Percentiles rank a stretch among this genome's conserved stretches.
Evolutionary conservation across 2,797 vertebrate species (phyloP).

Genomic region (Acrossocheilus fasciatus): DNA sequence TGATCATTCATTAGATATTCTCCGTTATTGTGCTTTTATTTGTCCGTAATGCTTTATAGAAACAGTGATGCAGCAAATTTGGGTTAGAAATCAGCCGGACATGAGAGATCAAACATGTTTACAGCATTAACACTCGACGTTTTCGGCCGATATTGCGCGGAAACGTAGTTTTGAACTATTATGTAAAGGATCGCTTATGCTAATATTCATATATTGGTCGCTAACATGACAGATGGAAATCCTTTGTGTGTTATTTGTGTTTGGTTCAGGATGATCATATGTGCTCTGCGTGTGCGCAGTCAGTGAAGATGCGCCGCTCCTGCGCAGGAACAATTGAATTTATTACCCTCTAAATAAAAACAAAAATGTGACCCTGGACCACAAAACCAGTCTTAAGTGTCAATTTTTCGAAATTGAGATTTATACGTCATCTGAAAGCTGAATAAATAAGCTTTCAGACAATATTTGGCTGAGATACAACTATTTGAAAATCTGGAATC

Average conservation of each 20-base stretch:
- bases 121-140: constrained; percentile 36
- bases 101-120: constrained; percentile 6
- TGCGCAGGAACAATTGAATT: neutral
- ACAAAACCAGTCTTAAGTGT: no score
- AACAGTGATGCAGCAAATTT: constrained; percentile 45
- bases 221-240: constrained; percentile 45
- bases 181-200: neutral
- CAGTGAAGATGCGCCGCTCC: neutral
- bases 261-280: constrained; percentile 51
- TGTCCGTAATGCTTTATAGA: neutral
- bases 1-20: neutral
- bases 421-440: no score
- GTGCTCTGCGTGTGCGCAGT: constrained; percentile 58
- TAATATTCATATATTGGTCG: neutral
- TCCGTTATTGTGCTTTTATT: neutral
- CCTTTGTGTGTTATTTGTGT: constrained; percentile 38
- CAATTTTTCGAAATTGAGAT: no score
- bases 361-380: neutral
- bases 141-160: neutral
- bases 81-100: constrained; percentile 31
- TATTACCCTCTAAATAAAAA: neutral
- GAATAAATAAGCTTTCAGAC: no score
- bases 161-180: neutral
- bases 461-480: no score
- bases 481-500: no score